Evolutionary conservation across 1,140 invertebrate genomes (phyloP).

Genomic region (Steinernema khuongi): DNA sequence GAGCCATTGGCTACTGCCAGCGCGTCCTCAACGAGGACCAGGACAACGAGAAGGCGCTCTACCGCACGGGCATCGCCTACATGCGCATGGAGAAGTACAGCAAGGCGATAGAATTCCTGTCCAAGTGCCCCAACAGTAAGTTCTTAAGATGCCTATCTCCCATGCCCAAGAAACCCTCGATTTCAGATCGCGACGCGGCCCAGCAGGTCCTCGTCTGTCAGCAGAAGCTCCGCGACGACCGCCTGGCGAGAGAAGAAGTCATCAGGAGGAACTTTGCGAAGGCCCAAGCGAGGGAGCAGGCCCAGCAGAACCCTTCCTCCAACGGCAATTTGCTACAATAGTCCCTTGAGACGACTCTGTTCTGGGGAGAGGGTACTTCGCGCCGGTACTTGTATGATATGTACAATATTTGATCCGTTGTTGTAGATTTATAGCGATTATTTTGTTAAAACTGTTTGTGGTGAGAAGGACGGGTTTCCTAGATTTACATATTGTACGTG

Average conservation of each 20-base stretch:
- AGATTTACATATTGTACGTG: no score
- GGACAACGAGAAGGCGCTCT: constrained; percentile 2
- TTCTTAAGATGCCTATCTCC: neutral
- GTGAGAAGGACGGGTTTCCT: no score
- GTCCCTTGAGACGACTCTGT: neutral
- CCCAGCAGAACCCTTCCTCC: neutral
- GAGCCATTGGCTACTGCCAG: neutral
- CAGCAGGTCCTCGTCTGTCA: neutral
- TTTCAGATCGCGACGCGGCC: neutral
- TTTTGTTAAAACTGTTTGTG: no score
- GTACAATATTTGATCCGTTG: no score
- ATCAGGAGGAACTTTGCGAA: neutral
- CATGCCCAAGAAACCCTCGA: neutral
- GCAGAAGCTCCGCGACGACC: neutral
- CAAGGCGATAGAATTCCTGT: neutral
- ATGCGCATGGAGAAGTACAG: constrained; percentile 9
- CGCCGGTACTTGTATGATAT: neutral
- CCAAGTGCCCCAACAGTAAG: constrained; percentile 5
- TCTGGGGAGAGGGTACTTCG: neutral
- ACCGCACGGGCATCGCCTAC: neutral
- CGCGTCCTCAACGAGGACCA: neutral
- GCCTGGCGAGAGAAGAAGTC: neutral
- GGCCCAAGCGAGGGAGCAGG: neutral
- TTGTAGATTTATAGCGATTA: no score
- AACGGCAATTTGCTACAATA: constrained; percentile 7